Conservation (phyloP, 2,888 invertebrate genomes). For the Leptinotarsa rubiginosa region DNA sequence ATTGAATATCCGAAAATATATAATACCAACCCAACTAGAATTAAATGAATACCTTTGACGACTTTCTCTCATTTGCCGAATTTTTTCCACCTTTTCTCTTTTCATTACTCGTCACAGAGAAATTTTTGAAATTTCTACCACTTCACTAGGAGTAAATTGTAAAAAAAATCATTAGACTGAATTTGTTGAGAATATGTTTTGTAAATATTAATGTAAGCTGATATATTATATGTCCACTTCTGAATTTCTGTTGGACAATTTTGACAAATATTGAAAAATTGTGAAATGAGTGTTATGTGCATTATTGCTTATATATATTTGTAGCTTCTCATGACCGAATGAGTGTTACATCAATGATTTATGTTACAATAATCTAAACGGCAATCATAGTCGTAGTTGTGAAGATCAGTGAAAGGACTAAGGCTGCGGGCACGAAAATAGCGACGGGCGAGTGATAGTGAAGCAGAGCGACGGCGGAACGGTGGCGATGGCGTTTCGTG, state of each 20-base stretch:
- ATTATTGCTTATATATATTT: not conserved
- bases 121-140: constrained; percentile 28
- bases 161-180: constrained; percentile 43
- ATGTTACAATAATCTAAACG: not conserved
- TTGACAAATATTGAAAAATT: not conserved
- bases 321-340: constrained; percentile 3
- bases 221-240: not conserved
- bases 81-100: too few species aligned
- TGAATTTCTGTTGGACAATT: not conserved
- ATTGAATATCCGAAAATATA: too few species aligned
- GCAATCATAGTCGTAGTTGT: not conserved
- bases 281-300: constrained; percentile 12
- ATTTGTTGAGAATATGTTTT: constrained; percentile 33
- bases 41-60: not conserved
- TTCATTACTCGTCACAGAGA: not conserved
- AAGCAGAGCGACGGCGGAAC: too few species aligned
- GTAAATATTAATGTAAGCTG: constrained; percentile 26
- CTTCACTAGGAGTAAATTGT: constrained; percentile 30
- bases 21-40: too few species aligned
- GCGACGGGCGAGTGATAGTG: too few species aligned
- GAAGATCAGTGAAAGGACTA: not conserved
- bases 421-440: too few species aligned
- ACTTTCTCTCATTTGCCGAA: not conserved
- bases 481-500: too few species aligned
- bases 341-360: constrained; percentile 24